These are phyloP conservation scores for Cephus sareptanus DNA, from an alignment of 2,888 invertebrate genomes.

Conservation along the genomic window DNA sequence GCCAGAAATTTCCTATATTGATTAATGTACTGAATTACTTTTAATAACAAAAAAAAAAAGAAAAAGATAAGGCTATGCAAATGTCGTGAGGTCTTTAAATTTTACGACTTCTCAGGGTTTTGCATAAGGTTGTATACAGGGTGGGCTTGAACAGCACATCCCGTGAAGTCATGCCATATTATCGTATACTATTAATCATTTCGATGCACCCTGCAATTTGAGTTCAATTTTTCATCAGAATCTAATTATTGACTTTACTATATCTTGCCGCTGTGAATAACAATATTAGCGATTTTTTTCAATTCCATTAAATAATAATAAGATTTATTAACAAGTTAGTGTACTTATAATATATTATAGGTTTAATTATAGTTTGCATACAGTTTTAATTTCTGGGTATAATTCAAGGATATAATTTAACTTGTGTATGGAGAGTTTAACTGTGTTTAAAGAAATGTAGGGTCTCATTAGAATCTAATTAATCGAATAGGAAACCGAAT, in stretches of 20 bases:
- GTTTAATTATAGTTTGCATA: neutral
- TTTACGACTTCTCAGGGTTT: neutral
- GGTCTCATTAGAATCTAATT: neutral
- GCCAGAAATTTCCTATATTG: conserved; percentile 45
- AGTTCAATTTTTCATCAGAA: neutral
- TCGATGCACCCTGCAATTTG: neutral
- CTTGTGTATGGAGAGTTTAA: neutral
- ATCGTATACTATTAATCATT: neutral
- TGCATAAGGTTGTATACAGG: neutral
- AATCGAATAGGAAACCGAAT: neutral
- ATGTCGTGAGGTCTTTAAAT: neutral
- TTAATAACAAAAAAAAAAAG: conserved; percentile 27
- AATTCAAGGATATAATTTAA: neutral
- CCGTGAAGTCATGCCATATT: neutral
- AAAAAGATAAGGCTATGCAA: neutral
- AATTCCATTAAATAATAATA: neutral
- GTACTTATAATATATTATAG: neutral
- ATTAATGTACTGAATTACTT: conserved; percentile 37
- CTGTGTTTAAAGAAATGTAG: neutral
- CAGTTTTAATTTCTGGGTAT: neutral
- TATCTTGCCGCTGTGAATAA: neutral
- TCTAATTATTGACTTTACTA: neutral
- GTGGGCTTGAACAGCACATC: neutral
- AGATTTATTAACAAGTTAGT: neutral
- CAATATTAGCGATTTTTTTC: neutral